phyloP scores from a whole-genome alignment of 2,113 vertebrate species.

The Apistogramma diplotaenia region DNA sequence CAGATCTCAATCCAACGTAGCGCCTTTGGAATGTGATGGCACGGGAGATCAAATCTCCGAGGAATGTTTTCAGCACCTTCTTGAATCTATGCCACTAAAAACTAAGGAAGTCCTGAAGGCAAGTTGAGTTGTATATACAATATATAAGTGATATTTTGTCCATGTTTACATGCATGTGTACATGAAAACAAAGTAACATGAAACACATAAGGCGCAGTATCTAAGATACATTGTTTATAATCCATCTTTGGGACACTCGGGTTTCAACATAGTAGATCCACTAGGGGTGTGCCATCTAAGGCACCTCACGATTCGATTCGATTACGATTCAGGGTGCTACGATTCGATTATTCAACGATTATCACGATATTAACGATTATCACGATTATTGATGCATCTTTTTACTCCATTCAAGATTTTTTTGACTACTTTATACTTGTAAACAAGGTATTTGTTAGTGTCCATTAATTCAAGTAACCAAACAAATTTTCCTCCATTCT shows the following conservation, averaged over 20 bases:
- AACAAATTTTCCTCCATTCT: too few species aligned
- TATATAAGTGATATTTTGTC: background rate
- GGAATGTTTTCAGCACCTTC: background rate
- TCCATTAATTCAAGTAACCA: too few species aligned
- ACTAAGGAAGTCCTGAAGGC: background rate
- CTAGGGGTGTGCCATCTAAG: too few species aligned
- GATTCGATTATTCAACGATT: too few species aligned
- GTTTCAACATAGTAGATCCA: too few species aligned
- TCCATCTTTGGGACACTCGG: background rate
- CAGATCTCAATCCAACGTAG: background rate
- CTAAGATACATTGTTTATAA: background rate
- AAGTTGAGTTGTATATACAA: background rate
- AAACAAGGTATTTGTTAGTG: too few species aligned
- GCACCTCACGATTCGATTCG: too few species aligned
- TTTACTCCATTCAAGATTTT: too few species aligned
- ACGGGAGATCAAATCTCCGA: background rate
- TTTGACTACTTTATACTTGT: too few species aligned
- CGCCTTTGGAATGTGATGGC: background rate
- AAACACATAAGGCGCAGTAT: background rate
- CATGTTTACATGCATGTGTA: background rate
- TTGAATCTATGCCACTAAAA: background rate
- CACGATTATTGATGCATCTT: too few species aligned
- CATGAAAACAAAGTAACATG: background rate
- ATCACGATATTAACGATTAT: too few species aligned
- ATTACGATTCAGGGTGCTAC: too few species aligned